phyloP scores from a whole-genome alignment of 2,113 vertebrate species.

The Spermophilus dauricus region DNA sequence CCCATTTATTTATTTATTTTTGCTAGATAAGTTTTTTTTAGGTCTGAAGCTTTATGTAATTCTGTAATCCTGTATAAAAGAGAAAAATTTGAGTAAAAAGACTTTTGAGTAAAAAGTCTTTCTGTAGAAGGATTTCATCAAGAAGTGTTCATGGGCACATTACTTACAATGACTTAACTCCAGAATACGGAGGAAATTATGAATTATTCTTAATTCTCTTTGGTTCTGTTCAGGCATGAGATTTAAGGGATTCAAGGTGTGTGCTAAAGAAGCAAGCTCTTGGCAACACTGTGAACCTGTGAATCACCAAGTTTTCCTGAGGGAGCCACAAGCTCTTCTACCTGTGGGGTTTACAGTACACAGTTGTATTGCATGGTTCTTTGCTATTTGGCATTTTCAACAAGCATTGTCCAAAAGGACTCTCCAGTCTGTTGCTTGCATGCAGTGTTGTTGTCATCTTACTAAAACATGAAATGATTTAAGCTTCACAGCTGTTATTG shows the following conservation, averaged over 20 bases:
- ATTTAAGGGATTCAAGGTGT: not conserved
- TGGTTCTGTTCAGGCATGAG: not conserved
- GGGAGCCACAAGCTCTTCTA: not conserved
- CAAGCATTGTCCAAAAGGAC: not conserved
- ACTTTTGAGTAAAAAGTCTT: not conserved
- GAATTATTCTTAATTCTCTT: constrained; percentile 2
- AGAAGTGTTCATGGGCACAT: not conserved
- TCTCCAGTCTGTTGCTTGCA: not conserved
- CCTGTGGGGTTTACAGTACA: not conserved
- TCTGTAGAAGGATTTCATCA: not conserved
- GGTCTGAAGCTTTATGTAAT: not conserved
- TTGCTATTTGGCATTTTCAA: not conserved
- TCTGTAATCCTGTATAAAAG: not conserved
- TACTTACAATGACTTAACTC: not conserved
- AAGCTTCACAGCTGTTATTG: constrained; percentile 52
- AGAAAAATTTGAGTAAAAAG: constrained; percentile 10
- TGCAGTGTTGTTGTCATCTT: constrained; percentile 62
- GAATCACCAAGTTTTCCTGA: not conserved
- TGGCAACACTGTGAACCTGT: not conserved
- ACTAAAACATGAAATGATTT: constrained; percentile 72
- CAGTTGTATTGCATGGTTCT: not conserved
- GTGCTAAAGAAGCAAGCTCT: not conserved
- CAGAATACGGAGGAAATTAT: not conserved
- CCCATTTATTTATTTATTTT: not conserved
- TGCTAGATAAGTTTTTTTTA: not conserved